Evolutionary conservation across 2,888 invertebrate species (phyloP), one percentile per base, ranked within the genome.

Genomic region (Pristionchus exspectatus): DNA sequence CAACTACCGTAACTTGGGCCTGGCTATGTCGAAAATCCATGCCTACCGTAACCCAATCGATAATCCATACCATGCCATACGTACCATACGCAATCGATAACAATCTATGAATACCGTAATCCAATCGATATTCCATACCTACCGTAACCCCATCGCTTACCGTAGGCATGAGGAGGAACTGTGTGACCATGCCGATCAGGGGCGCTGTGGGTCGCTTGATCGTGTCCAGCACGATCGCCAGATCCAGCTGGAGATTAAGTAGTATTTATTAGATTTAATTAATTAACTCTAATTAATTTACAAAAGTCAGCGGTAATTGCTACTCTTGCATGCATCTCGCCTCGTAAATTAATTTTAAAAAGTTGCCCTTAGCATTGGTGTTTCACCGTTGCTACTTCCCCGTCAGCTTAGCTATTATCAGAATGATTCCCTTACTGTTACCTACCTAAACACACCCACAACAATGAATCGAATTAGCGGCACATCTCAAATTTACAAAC

Each of bases 131-230:
- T n/a, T n/a, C n/a, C n/a, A n/a, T n/a, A n/a, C n/a, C n/a, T 50
- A 63, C 59, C 59, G 59, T 63, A n/a, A 85, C 21, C 56, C 4
- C 74, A 59, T 81, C 74, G 44, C 33, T 81, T 14, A 96, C 96
- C 95, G 96, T 86, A 14, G 96, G 96, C 96, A 96, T 96, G 88
- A 96, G 93, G 14, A 96, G 89, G 92, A 96, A 96, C 93, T 96
- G 96, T 54, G 96, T 96, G 77, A 95, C 92, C 90, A 96, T 95
- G 0, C 96, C 96, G 38, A 96, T 96, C 5, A 95, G 92, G 0
- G 96, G 96, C 18, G 96, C 96, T 0, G 96, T 93, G 0, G 96
- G 96, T 90, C 93, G 95, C 92, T 94, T 95, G 12, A 96, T 90
- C 0, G 96, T 95, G 83, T 94, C 89, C 44, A 91, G 59, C 10